Percentiles rank a stretch among this genome's conserved stretches.
Conservation (phyloP, 1,140 invertebrate genomes). For the Babylonia areolata region DNA sequence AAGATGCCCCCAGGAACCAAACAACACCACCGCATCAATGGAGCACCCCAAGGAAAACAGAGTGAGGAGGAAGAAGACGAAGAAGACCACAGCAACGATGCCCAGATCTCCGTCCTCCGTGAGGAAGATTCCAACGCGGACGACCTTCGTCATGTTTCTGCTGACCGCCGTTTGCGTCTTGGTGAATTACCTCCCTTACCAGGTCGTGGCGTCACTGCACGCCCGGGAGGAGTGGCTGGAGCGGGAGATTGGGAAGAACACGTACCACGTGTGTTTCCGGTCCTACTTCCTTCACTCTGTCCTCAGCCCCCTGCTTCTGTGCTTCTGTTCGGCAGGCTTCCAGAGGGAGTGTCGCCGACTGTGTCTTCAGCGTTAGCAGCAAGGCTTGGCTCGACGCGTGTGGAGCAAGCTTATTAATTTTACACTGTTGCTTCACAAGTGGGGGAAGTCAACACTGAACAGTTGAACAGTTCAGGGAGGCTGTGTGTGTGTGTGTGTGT, state of each 20-base stretch:
- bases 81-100: no score
- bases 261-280: slow-evolving; percentile 66
- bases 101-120: not conserved
- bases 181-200: slow-evolving; percentile 53
- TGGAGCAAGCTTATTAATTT: no score
- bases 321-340: slow-evolving; percentile 65
- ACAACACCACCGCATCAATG: no score
- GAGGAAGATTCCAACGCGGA: slow-evolving; percentile 42
- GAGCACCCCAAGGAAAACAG: no score
- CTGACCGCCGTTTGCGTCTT: slow-evolving; percentile 67
- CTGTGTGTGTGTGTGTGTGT: no score
- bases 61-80: no score
- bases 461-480: no score
- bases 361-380: not conserved
- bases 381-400: no score
- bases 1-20: no score
- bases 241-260: slow-evolving; percentile 37
- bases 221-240: slow-evolving; percentile 43
- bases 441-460: no score
- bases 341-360: slow-evolving; percentile 51
- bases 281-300: slow-evolving; percentile 66
- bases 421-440: not conserved
- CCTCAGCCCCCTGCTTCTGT: slow-evolving; percentile 65
- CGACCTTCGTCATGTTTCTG: slow-evolving; percentile 63
- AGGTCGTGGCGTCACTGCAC: slow-evolving; percentile 51